phyloP scores from a whole-genome alignment of 1,140 invertebrate genomes.

The Drosophila ogumai region DNA sequence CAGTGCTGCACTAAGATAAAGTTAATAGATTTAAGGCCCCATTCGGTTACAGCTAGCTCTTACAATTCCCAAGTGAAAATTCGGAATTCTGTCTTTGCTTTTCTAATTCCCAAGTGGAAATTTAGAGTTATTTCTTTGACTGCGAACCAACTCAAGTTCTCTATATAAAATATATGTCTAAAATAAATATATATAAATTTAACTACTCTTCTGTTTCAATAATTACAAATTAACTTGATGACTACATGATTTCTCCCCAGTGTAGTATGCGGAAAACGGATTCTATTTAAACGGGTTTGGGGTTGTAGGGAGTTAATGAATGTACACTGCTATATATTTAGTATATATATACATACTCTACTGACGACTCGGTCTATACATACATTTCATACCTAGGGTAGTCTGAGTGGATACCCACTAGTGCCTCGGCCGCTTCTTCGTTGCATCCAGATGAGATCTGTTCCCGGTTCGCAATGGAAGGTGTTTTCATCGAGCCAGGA shows the following conservation, averaged over 20 bases:
- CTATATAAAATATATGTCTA: background rate
- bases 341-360: conserved; percentile 22
- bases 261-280: background rate
- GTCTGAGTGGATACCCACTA: conserved; percentile 93
- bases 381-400: conserved; percentile 89
- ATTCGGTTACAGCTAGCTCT: background rate
- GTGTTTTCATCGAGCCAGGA: conserved; percentile 96
- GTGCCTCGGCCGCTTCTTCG: conserved; percentile 92
- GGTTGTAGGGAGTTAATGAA: conserved; percentile 17
- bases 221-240: background rate
- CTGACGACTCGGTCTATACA: conserved; percentile 63
- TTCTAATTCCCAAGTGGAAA: background rate
- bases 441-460: conserved; percentile 85
- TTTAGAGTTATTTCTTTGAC: background rate
- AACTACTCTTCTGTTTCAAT: background rate
- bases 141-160: too few species aligned
- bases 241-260: background rate
- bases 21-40: too few species aligned
- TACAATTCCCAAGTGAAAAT: background rate
- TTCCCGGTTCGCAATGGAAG: conserved; percentile 89
- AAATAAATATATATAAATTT: background rate
- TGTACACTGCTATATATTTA: conserved; percentile 24
- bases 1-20: background rate
- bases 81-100: background rate
- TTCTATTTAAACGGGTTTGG: conserved; percentile 5